A percentile compares a stretch with the other conserved stretches of the same genome.
Evolutionary conservation across 1,140 invertebrate genomes (phyloP).

Genomic region (Andrena cerasifolii): DNA sequence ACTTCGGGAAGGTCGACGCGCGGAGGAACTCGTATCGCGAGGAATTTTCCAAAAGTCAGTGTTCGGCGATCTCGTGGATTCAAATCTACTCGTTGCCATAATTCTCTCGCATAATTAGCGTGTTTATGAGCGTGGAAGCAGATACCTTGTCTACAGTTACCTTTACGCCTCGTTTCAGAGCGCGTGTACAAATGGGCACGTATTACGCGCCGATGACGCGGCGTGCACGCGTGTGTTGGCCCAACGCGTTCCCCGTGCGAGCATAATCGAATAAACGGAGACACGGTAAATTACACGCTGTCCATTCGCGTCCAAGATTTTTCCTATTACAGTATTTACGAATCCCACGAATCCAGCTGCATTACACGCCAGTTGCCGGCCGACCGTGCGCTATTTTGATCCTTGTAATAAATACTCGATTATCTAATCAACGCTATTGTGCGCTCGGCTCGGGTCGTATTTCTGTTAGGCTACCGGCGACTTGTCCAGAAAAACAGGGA

Average conservation of each 20-base stretch:
- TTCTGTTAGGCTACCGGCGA: constrained; percentile 6
- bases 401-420: constrained; percentile 37
- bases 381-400: constrained; percentile 7
- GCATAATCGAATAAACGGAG: constrained; percentile 38
- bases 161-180: constrained; percentile 28
- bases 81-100: constrained; percentile 23
- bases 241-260: neutral
- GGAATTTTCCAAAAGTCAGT: too few species aligned
- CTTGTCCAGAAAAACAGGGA: too few species aligned
- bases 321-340: neutral
- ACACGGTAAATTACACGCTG: constrained; percentile 52
- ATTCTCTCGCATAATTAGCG: constrained; percentile 51
- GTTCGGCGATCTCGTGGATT: constrained; percentile 30
- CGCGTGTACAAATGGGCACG: neutral
- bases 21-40: too few species aligned
- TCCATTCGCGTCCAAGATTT: constrained; percentile 9
- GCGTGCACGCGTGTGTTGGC: neutral
- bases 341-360: neutral
- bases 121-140: constrained; percentile 37
- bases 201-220: constrained; percentile 14
- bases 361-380: neutral
- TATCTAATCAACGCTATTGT: constrained; percentile 45
- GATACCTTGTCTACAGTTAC: constrained; percentile 12
- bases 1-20: too few species aligned
- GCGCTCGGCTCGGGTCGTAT: neutral